Evolutionary conservation across 2,113 vertebrate species (phyloP).

Genomic region (Gulo gulo): DNA sequence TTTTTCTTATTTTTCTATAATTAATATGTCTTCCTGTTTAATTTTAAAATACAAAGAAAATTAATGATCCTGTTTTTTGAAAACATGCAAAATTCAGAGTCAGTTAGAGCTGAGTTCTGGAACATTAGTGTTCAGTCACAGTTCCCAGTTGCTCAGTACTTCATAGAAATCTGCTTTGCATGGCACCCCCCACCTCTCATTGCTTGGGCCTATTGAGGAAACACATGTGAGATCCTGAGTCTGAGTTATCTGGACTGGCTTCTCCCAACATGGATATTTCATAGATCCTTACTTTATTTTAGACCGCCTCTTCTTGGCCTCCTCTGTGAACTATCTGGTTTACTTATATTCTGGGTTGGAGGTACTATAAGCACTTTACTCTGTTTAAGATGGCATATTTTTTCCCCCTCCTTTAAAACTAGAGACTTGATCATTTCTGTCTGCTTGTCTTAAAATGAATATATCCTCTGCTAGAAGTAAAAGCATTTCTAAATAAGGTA

Average conservation of each 20-base stretch:
- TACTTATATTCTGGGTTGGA: background rate
- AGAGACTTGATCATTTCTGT: background rate
- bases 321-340: background rate
- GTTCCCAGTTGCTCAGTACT: background rate
- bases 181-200: fast-evolving
- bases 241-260: background rate
- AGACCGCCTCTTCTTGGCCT: background rate
- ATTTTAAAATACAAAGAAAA: background rate
- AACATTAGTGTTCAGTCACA: background rate
- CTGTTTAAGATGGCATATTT: background rate
- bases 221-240: background rate
- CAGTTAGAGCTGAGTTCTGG: background rate
- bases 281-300: background rate
- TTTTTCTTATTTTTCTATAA: background rate
- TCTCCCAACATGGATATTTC: background rate
- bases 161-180: background rate
- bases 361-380: background rate
- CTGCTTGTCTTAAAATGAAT: background rate
- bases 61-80: background rate
- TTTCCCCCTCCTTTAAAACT: background rate
- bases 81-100: background rate
- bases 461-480: background rate
- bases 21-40: background rate
- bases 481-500: background rate
- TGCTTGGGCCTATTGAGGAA: background rate